Evolutionary conservation across 2,797 vertebrate genomes (phyloP), one percentile per base, ranked within the genome.

Genomic region (Eupleurogrammus muticus): DNA sequence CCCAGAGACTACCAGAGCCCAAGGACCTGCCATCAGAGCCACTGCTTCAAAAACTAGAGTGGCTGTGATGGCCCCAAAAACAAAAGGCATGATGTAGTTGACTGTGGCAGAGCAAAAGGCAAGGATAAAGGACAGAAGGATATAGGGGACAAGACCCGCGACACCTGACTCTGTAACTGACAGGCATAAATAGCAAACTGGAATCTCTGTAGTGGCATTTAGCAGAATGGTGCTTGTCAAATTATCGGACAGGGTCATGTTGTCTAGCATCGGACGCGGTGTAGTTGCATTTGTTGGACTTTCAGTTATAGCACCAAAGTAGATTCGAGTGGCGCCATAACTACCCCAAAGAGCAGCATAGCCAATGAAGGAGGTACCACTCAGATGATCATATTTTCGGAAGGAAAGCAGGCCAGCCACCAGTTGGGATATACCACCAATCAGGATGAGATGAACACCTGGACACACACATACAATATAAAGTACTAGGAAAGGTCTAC

Each of bases 11-110:
- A 97, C 77, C 3, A 96, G 86, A 20, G 94, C 95, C 96, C 96
- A 96, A 24, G 82, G 40, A 8, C 62, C 56, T 1, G 92, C 79
- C 0, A 95, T 94, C 2, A 96, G 63, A 0, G 85, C 95, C 0
- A 93, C 92, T 0, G 95, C 95, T 88, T 97, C 96, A 48, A 97
- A 97, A 46, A 95, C 51, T 76, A 97, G 80, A 5, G 96, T 94
- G 4, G 91, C 79, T 0, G 94, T 94, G 23, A 97, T 95, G 78
- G 96, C 93, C 19, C 96, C 95, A 16, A 97, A 97, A 35, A 96
- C 94, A 86, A 97, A 96, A 28, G 96, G 96, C 96, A 97, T 96
- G 84, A 97, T 95, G 87, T 95, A 96, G 86, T 95, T 97, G 56
- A 96, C 93, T 0, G 95, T 96, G 80, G 96, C 96, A 0, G 96